These are phyloP conservation scores for Nannospalax galili DNA, from an alignment of 2,113 vertebrate species.

Conservation along the genomic window DNA sequence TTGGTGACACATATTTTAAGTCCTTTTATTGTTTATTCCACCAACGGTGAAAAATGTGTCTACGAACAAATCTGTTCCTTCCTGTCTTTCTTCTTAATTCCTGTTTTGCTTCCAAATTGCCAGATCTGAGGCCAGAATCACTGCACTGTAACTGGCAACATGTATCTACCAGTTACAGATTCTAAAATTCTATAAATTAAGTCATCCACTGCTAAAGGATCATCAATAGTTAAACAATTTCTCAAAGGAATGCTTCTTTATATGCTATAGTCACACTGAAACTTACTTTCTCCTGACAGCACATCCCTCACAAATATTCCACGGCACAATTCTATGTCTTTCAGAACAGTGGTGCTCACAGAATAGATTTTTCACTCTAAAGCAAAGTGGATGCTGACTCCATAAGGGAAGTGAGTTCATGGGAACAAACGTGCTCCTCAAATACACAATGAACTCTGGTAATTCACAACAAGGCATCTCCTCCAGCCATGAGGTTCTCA, in stretches of 20 bases:
- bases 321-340: background rate
- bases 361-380: conserved; percentile 20
- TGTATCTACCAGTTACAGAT: background rate
- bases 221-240: background rate
- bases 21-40: background rate
- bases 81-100: background rate
- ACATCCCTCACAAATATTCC: background rate
- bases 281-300: background rate
- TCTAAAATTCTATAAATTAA: background rate
- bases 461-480: conserved; percentile 56
- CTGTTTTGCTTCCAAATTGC: background rate
- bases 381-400: background rate
- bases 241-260: conserved; percentile 39
- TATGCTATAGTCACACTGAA: background rate
- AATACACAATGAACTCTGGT: background rate
- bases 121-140: background rate
- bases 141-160: background rate
- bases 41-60: background rate
- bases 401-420: background rate
- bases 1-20: background rate
- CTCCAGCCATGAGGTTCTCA: conserved; percentile 41
- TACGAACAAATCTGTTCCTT: background rate
- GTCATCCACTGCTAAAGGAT: background rate
- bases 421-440: background rate
- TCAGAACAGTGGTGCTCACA: background rate